Percentiles rank a stretch among this genome's conserved stretches.
Evolutionary conservation across 2,888 invertebrate genomes (phyloP).

Genomic region (Coenonympha arcania): DNA sequence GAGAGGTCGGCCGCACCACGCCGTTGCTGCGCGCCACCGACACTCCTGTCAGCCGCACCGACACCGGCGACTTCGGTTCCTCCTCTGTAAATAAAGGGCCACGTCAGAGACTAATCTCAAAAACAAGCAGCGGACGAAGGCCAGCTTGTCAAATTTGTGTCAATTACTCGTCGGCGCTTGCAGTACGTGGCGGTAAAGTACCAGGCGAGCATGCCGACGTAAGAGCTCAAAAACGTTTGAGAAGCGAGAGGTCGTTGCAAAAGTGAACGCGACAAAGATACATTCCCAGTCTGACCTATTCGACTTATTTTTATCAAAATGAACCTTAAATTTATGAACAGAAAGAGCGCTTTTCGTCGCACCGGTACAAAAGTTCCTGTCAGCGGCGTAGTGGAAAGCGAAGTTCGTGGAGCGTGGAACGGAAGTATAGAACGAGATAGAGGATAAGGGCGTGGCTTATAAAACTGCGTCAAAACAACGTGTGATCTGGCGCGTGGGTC

Average conservation of each 20-base stretch:
- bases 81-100: slow-evolving; percentile 65
- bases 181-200: slow-evolving; percentile 72
- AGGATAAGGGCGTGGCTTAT: slow-evolving; percentile 48
- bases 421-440: slow-evolving; percentile 39
- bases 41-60: slow-evolving; percentile 57
- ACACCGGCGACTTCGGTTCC: slow-evolving; percentile 66
- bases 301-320: slow-evolving; percentile 31
- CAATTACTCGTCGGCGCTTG: slow-evolving; percentile 67
- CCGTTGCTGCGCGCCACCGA: slow-evolving; percentile 59
- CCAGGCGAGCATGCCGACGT: slow-evolving; percentile 56
- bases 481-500: slow-evolving; percentile 19
- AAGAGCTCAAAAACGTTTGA: slow-evolving; percentile 37
- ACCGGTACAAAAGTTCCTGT: slow-evolving; percentile 47
- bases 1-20: slow-evolving; percentile 43
- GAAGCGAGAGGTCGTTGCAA: slow-evolving; percentile 39
- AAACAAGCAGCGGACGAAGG: slow-evolving; percentile 23
- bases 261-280: slow-evolving; percentile 39
- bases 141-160: slow-evolving; percentile 62
- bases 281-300: slow-evolving; percentile 31
- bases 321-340: slow-evolving; percentile 30
- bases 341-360: slow-evolving; percentile 35
- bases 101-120: slow-evolving; percentile 40
- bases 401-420: slow-evolving; percentile 20
- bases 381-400: slow-evolving; percentile 50
- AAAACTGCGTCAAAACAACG: slow-evolving; percentile 58